Conservation (phyloP, 1,140 invertebrate species). For the Ceratosolen solmsi region DNA sequence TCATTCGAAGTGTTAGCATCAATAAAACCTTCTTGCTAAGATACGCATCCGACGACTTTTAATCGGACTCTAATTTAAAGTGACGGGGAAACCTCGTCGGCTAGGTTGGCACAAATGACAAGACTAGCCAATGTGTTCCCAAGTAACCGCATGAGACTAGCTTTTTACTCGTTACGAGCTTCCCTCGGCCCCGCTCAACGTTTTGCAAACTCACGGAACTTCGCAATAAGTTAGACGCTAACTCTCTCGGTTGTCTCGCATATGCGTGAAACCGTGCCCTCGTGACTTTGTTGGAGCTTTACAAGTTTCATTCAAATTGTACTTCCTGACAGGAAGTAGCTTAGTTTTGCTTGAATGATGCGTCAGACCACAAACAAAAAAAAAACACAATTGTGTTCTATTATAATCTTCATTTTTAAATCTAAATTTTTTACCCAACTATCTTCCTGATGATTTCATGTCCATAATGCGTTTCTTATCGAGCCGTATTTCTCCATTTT, state of each 20-base stretch:
- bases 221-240: conserved; percentile 49
- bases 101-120: conserved; percentile 49
- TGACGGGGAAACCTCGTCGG: conserved; percentile 49
- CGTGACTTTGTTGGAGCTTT: conserved; percentile 38
- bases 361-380: background rate
- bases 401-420: background rate
- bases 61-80: conserved; percentile 51
- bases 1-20: no score
- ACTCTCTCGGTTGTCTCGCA: background rate
- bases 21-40: no score
- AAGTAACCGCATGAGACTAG: background rate
- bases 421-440: background rate
- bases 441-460: background rate
- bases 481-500: no score
- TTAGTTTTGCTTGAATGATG: background rate
- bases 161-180: background rate
- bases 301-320: conserved; percentile 58
- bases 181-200: conserved; percentile 21
- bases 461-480: no score
- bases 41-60: no score
- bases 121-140: background rate
- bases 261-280: background rate
- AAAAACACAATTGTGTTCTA: background rate
- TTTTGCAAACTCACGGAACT: conserved; percentile 51
- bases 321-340: background rate